These are phyloP conservation scores for Aporrectodea caliginosa DNA, from an alignment of 1,140 invertebrate species.

Conservation along the genomic window DNA sequence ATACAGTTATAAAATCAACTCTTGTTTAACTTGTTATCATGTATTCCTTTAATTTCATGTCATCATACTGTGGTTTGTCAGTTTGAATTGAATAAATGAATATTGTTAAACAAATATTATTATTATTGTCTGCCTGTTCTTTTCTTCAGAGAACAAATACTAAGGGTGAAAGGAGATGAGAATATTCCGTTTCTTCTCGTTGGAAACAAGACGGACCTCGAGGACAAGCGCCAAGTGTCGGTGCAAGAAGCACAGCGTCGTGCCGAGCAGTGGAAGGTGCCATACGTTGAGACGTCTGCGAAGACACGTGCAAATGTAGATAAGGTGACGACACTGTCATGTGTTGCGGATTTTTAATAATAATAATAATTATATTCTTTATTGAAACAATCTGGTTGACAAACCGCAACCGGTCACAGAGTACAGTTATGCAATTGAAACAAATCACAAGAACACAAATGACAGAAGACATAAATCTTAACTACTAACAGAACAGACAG, in stretches of 20 bases:
- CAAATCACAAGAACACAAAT: no score
- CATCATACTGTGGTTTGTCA: no score
- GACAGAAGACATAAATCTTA: no score
- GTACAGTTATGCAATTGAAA: no score
- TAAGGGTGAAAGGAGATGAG: conserved; percentile 97
- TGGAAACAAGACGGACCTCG: conserved; percentile 96
- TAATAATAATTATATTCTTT: neutral
- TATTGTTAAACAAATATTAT: no score
- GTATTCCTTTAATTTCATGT: no score
- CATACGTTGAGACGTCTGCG: conserved; percentile 98
- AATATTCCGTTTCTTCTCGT: conserved; percentile 96
- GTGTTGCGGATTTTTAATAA: neutral
- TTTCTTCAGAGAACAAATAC: conserved; percentile 97
- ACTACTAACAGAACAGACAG: no score
- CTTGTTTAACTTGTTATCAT: no score
- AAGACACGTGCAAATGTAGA: conserved; percentile 98
- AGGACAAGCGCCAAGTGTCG: conserved; percentile 83
- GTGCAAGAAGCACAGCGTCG: conserved; percentile 80
- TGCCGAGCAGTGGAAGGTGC: conserved; percentile 89
- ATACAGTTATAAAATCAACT: no score
- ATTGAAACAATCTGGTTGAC: neutral
- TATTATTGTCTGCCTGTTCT: no score
- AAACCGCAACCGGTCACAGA: neutral
- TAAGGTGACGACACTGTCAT: conserved; percentile 69
- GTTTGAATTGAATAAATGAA: no score